phyloP scores from a whole-genome alignment of 2,888 invertebrate genomes.

The Uloborus plumipes region DNA sequence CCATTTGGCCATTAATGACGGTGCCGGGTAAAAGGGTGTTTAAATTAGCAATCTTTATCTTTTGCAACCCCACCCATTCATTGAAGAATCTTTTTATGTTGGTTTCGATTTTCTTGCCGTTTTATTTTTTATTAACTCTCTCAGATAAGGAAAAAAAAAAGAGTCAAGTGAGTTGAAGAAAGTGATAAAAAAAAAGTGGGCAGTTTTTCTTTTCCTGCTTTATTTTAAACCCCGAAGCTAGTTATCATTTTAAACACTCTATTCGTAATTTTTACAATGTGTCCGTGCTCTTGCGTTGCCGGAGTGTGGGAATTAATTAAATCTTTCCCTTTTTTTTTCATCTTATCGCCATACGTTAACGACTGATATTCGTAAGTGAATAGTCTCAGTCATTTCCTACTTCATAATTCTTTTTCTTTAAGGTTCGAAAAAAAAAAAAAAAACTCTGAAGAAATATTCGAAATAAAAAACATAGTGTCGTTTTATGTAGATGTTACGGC shows the following conservation, averaged over 20 bases:
- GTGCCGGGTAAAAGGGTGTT: constrained; percentile 55
- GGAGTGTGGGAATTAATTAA: constrained; percentile 59
- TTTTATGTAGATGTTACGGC: no score
- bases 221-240: constrained; percentile 33
- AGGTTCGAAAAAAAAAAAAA: no score
- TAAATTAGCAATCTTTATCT: constrained; percentile 62
- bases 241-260: constrained; percentile 57
- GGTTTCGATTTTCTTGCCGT: constrained; percentile 21
- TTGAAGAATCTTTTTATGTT: constrained; percentile 4
- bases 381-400: constrained; percentile 15
- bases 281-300: constrained; percentile 15
- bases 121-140: constrained; percentile 17
- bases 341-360: constrained; percentile 43
- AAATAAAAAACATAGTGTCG: no score
- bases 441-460: no score
- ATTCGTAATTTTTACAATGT: constrained; percentile 59
- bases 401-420: not conserved
- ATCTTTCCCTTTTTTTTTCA: constrained; percentile 27
- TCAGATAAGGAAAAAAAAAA: not conserved
- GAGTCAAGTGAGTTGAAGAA: not conserved
- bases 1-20: constrained; percentile 52
- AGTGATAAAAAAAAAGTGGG: constrained; percentile 15
- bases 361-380: constrained; percentile 50
- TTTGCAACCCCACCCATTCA: constrained; percentile 38
- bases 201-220: constrained; percentile 20